These are phyloP conservation scores for Cynocephalus volans DNA, from an alignment of 2,113 vertebrate species.

Conservation along the genomic window DNA sequence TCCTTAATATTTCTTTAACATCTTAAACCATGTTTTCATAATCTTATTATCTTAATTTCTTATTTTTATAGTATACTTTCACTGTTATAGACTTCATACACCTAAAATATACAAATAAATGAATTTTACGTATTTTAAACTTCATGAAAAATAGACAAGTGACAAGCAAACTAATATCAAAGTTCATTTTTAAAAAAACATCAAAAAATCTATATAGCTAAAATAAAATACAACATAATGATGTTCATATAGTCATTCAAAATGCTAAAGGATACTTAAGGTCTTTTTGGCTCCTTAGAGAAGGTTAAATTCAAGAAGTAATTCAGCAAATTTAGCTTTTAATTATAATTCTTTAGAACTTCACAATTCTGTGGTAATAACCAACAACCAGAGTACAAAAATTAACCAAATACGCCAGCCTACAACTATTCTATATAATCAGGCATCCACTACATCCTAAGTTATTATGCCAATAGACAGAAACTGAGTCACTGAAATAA, in stretches of 20 bases:
- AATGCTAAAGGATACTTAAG: neutral
- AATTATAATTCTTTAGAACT: constrained; percentile 52
- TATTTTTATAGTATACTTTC: neutral
- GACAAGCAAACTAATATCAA: neutral
- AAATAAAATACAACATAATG: constrained; percentile 7
- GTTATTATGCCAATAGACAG: neutral
- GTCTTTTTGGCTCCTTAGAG: constrained; percentile 23
- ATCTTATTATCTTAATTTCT: neutral
- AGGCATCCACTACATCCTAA: neutral
- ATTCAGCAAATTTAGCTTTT: constrained; percentile 21
- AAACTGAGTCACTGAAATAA: constrained; percentile 52
- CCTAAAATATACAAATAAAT: neutral
- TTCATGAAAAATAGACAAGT: constrained; percentile 16
- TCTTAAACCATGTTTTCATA: neutral
- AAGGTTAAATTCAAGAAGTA: constrained; percentile 28
- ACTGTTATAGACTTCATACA: neutral
- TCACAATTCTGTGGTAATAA: constrained; percentile 5
- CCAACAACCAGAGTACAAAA: constrained; percentile 54
- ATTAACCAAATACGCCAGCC: neutral
- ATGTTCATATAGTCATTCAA: neutral
- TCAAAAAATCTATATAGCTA: neutral
- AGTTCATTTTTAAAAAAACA: constrained; percentile 35
- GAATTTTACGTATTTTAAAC: constrained; percentile 2
- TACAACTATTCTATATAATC: neutral
- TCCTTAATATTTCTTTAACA: constrained; percentile 50